Evolutionary conservation across 37 sponge, comb jelly and placozoan species (phyloP), one percentile per base, ranked within the genome.

Genomic region (Ephydatia muelleri): DNA sequence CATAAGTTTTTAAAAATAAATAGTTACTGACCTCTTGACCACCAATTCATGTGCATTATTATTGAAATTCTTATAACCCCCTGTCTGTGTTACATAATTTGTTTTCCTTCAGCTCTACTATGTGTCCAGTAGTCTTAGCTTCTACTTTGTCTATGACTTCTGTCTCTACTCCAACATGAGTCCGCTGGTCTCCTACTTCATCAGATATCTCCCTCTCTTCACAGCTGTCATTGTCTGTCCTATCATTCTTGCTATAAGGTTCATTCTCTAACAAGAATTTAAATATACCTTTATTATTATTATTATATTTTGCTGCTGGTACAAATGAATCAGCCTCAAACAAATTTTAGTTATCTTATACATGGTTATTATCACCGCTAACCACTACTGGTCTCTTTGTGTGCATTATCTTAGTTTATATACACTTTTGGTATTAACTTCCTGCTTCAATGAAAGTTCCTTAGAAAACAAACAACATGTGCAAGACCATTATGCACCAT

Each of bases 61-160:
- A n/a, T n/a, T n/a, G n/a, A n/a, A n/a, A n/a, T n/a, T n/a, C n/a
- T n/a, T n/a, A n/a, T n/a, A n/a, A n/a, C n/a, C n/a, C n/a, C n/a
- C n/a, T n/a, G n/a, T n/a, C n/a, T n/a, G n/a, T n/a, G n/a, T n/a
- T n/a, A n/a, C n/a, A n/a, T n/a, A n/a, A n/a, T n/a, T n/a, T 43
- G 43, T 43, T 3, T 26, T 3, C 47, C 36, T 33, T 0, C 81
- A 87, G 88, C 68, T 87, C 19, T 73, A 43, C 77, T 87, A 75
- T 70, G 26, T 87, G 38, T 39, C 77, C 76, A 87, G 88, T 81
- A 32, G 47, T 11, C 34, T 76, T n/a, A 57, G 88, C 68, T 47
- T 87, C 36, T 87, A 87, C 70, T 81, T 87, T 48, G 82, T 82
- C 36, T 87, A 87, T 57, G 88, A 87, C 82, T 87, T 87, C 67